Evolutionary conservation across 2,797 vertebrate genomes (phyloP).

Genomic region (Halcyon leucocephala): DNA sequence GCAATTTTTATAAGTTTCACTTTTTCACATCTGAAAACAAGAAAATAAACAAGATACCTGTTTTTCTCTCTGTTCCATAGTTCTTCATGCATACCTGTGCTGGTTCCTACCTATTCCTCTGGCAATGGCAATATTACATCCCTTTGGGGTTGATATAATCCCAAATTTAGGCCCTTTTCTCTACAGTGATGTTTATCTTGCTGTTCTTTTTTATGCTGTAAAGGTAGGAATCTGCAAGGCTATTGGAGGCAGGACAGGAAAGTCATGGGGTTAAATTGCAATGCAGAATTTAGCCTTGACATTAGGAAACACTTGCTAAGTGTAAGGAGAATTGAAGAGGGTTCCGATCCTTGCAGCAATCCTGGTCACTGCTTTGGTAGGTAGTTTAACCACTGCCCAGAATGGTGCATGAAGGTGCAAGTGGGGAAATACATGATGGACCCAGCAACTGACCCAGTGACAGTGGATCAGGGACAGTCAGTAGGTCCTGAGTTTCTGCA

Average conservation of each 20-base stretch:
- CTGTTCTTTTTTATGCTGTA: not conserved
- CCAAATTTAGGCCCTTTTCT: not conserved
- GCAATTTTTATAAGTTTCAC: conserved; percentile 1
- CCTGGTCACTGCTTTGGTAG: not conserved
- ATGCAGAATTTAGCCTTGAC: not conserved
- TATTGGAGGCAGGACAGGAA: not conserved
- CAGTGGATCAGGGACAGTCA: not conserved
- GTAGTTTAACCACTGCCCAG: not conserved
- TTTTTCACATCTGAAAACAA: not conserved
- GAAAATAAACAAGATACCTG: not conserved
- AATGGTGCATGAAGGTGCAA: not conserved
- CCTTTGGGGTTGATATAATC: not conserved
- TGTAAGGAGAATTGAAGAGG: not conserved
- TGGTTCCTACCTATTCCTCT: not conserved
- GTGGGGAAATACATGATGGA: not conserved
- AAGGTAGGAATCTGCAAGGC: not conserved
- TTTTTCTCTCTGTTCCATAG: not conserved
- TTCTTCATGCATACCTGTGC: not conserved
- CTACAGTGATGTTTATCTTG: not conserved
- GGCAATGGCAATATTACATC: rapidly evolving
- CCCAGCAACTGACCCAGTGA: not conserved
- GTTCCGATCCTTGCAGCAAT: not conserved
- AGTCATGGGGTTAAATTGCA: not conserved
- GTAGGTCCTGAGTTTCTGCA: not conserved
- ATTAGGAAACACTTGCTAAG: not conserved